phyloP scores from a whole-genome alignment of 2,888 invertebrate species.

The Branchellion lobata region DNA sequence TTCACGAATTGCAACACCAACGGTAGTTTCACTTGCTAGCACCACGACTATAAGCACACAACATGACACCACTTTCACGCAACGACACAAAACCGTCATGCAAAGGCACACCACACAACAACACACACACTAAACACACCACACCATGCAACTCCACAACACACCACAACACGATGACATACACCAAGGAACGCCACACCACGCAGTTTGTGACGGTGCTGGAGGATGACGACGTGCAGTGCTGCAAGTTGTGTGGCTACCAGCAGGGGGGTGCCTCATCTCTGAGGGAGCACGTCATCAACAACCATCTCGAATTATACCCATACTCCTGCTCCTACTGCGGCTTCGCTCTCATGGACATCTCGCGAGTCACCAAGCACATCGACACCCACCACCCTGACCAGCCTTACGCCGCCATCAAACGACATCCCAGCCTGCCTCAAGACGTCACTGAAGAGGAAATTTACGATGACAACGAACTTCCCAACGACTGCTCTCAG shows the following conservation, averaged over 20 bases:
- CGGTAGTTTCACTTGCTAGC: no score
- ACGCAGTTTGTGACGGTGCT: conserved; percentile 41
- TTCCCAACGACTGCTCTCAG: conserved; percentile 10
- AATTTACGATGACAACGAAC: neutral
- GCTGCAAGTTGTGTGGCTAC: conserved; percentile 44
- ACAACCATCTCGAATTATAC: conserved; percentile 48
- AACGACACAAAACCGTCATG: no score
- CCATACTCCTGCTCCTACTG: conserved; percentile 51
- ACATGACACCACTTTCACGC: no score
- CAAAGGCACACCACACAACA: no score
- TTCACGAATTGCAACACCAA: no score
- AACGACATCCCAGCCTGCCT: neutral
- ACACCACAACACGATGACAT: neutral
- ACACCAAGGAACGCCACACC: neutral
- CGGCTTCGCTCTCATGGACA: conserved; percentile 47
- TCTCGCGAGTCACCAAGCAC: conserved; percentile 48
- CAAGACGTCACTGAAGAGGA: neutral
- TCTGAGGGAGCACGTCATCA: conserved; percentile 48
- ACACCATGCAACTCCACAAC: neutral
- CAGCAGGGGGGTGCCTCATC: conserved; percentile 44
- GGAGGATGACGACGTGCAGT: conserved; percentile 35
- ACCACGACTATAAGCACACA: no score
- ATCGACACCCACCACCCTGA: conserved; percentile 48
- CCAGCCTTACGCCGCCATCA: conserved; percentile 7
- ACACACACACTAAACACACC: neutral